Conservation (phyloP, 2,113 vertebrate species). For the Parotia lawesii region DNA sequence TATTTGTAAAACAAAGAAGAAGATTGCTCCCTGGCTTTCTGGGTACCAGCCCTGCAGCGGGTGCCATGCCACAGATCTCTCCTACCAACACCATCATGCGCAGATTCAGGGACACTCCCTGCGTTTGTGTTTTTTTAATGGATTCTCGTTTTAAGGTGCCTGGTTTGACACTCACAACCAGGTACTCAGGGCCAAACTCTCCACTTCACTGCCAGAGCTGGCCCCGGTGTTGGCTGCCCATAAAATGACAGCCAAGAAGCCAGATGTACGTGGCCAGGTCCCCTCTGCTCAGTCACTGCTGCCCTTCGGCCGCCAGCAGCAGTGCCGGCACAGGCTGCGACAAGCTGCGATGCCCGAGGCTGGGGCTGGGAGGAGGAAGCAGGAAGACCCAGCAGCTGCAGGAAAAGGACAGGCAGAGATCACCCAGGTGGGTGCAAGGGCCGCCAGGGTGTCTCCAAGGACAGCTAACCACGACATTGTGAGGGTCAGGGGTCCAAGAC, state of each 20-base stretch:
- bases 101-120: neutral
- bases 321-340: fast-evolving
- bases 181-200: neutral
- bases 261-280: neutral
- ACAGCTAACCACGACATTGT: neutral
- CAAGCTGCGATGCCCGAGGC: neutral
- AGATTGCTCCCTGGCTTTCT: constrained; percentile 6
- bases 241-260: neutral
- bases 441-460: neutral
- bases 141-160: neutral
- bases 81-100: neutral
- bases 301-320: neutral
- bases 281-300: neutral
- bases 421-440: neutral
- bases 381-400: neutral
- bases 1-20: constrained; percentile 12
- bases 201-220: neutral
- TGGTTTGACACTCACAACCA: neutral
- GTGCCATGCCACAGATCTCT: neutral
- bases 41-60: neutral
- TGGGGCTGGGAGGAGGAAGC: neutral
- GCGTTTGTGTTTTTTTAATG: fast-evolving
- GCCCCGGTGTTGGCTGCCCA: neutral
- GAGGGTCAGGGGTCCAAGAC: neutral
- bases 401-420: neutral